Conservation (phyloP, 2,113 vertebrate genomes). For the Nettapus auritus region DNA sequence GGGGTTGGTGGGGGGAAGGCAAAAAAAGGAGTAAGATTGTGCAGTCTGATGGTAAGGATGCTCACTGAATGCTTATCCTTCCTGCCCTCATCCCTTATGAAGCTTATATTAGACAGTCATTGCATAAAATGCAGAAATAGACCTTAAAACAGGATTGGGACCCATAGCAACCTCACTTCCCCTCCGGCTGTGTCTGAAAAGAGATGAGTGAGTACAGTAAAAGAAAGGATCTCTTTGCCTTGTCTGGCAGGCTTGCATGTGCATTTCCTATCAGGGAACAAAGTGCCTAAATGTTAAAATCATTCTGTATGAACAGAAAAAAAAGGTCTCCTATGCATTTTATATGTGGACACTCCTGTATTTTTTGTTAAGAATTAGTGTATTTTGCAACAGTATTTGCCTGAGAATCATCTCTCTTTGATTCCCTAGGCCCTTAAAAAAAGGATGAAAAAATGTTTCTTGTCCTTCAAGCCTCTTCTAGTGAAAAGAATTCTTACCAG, state of each 20-base stretch:
- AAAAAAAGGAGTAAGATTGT: not conserved
- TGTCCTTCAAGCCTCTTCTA: not conserved
- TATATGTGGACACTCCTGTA: not conserved
- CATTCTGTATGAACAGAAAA: not conserved
- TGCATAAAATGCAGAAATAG: not conserved
- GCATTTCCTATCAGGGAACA: not conserved
- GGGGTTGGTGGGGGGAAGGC: too few species aligned
- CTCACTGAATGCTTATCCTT: not conserved
- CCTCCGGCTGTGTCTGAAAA: constrained; percentile 4
- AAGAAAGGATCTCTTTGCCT: constrained; percentile 19
- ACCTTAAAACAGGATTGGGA: constrained; percentile 19
- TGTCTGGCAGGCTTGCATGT: not conserved
- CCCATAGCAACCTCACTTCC: not conserved
- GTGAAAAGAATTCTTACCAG: constrained; percentile 2
- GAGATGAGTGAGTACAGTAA: not conserved
- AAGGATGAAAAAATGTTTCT: constrained; percentile 37
- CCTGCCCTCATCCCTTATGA: not conserved
- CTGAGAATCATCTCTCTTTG: not conserved
- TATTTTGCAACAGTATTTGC: constrained; percentile 15
- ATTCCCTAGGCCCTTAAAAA: not conserved
- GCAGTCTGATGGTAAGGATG: not conserved
- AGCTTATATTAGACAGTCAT: not conserved
- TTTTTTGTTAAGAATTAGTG: constrained; percentile 14
- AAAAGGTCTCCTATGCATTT: not conserved
- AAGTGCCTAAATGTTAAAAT: constrained; percentile 1